Evolutionary conservation across 2,113 vertebrate genomes (phyloP), one percentile per base, ranked within the genome.

Genomic region (Aviceda subcristata): DNA sequence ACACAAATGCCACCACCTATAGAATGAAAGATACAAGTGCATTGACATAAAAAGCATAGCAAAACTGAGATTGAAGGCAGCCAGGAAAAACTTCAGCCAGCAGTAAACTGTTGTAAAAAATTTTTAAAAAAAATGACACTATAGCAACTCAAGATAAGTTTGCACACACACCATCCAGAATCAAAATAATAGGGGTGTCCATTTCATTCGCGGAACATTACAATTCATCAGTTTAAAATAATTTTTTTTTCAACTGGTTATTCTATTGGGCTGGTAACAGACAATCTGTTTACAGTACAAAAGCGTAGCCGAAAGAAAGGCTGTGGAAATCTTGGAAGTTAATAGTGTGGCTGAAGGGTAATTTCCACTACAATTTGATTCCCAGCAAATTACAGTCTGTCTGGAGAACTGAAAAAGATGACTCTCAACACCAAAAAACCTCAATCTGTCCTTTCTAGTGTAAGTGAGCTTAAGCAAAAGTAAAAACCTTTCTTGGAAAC

Each of bases 41-140:
- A 27, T 1, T 55, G 67, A 46, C n/a, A 41, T 11, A 77, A n/a
- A 26, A 41, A 67, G 11, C 16, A 26, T 24, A 79, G 63, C 15
- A 88, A 92, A 79, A 73, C 20, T 13, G 51, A 82, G 51, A 72
- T 0, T 29, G 38, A 88, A 79, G 53, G 41, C 26, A 93, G 57
- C 3, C 48, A 72, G 2, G 2, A 82, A 55, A 72, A 75, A 59
- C 9, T 43, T 62, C 57, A 90, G 50, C 10, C 84, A 88, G 41
- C 15, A 41, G 9, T 34, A 46, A 83, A 86, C 8, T 32, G 26
- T 4, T 41, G 9, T 15, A 76, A 88, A 60, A 86, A 15, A 14
- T 1, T 2, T 32, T 50, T 34, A 13, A 7, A 60, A 68, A 78
- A 92, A 87, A 50, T 4, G 2, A 55, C 34, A 92, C 0, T 0